These are phyloP conservation scores for Arbacia lixula DNA, from an alignment of 53 echinoderm and acorn worm species.

Conservation along the genomic window DNA sequence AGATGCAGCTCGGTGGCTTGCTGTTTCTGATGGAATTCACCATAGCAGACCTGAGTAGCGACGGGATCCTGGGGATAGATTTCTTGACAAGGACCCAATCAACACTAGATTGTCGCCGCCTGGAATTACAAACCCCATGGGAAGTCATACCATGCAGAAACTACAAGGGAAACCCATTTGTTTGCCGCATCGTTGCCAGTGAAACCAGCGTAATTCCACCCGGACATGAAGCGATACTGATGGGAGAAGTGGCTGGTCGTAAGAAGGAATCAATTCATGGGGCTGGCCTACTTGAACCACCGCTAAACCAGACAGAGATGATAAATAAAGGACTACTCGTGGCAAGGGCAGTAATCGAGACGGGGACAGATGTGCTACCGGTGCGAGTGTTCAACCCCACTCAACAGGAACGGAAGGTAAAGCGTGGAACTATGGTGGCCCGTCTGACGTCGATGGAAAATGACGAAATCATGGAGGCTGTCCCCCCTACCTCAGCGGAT, in stretches of 20 bases:
- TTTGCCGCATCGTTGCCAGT: constrained; percentile 1
- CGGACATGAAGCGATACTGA: constrained; percentile 9
- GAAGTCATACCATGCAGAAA: not conserved
- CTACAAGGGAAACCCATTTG: not conserved
- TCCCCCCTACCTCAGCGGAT: too few species aligned
- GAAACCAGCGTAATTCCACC: constrained; percentile 35
- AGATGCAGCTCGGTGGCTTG: not conserved
- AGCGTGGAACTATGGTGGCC: not conserved
- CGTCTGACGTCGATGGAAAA: not conserved
- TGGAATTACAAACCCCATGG: not conserved
- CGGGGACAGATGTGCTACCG: not conserved
- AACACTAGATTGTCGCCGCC: not conserved
- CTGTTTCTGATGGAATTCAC: not conserved
- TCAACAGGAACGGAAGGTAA: not conserved
- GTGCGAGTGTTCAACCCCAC: constrained; percentile 28
- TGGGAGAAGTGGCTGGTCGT: not conserved
- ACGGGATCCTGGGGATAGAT: constrained; percentile 17
- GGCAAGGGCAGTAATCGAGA: constrained; percentile 3
- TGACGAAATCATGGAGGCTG: not conserved
- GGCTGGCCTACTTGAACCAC: constrained; percentile 6
- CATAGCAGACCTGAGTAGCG: constrained; percentile 18
- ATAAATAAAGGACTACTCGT: constrained; percentile 3
- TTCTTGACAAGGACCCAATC: not conserved
- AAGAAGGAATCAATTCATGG: too few species aligned
- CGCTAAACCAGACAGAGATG: not conserved